Evolutionary conservation across 2,113 vertebrate genomes (phyloP).

Genomic region (Istiophorus platypterus): DNA sequence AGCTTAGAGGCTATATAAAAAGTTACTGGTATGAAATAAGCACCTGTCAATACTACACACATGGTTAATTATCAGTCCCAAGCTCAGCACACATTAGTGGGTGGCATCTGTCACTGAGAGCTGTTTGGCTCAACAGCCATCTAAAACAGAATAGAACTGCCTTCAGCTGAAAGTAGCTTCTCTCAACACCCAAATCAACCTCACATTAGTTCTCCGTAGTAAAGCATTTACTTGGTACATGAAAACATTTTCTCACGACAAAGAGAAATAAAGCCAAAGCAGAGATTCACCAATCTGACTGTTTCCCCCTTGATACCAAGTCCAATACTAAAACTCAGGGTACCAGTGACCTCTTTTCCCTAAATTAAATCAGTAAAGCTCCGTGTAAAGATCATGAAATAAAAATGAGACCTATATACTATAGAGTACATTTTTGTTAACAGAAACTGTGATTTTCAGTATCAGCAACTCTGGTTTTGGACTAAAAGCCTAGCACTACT

Average conservation of each 20-base stretch:
- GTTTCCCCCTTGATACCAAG: no score
- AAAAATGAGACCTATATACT: not conserved
- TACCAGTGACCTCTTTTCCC: not conserved
- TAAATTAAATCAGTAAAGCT: not conserved
- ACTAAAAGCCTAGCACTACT: not conserved
- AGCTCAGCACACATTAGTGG: constrained; percentile 2
- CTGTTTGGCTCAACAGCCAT: constrained; percentile 4
- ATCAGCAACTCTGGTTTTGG: not conserved
- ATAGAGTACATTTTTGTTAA: not conserved
- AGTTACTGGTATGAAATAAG: constrained; percentile 7
- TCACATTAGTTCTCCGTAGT: not conserved
- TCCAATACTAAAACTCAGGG: not conserved
- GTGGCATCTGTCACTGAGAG: constrained; percentile 31
- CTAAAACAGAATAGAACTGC: constrained; percentile 7
- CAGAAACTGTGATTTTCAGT: not conserved
- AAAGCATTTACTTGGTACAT: not conserved
- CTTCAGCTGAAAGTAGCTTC: constrained; percentile 16
- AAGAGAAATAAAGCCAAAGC: not conserved
- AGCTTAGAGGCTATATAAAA: not conserved
- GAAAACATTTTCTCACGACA: not conserved
- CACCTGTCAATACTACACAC: constrained; percentile 3
- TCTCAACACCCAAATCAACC: not conserved
- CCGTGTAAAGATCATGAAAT: not conserved
- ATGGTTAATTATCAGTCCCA: constrained; percentile 5
- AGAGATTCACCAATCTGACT: not conserved